Conservation (phyloP, 2,888 invertebrate species). For the Antitype chi region DNA sequence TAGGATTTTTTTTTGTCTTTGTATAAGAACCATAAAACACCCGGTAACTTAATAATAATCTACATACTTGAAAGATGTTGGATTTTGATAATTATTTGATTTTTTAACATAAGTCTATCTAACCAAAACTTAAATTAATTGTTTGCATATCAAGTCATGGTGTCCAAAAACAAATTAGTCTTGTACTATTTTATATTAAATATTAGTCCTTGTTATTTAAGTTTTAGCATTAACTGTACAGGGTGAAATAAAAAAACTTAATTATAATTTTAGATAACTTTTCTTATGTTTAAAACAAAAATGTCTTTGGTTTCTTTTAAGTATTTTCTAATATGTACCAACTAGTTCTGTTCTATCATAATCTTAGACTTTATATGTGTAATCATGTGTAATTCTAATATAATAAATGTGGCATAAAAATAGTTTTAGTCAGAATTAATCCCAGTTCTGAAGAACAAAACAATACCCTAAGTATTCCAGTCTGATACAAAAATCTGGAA, state of each 20-base stretch:
- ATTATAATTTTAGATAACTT: slow-evolving; percentile 11
- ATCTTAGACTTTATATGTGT: not conserved
- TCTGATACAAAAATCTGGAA: not conserved
- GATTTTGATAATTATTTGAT: not conserved
- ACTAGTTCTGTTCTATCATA: not conserved
- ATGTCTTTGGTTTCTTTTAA: not conserved
- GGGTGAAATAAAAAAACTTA: slow-evolving; percentile 12
- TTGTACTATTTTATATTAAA: not conserved
- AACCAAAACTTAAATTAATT: not conserved
- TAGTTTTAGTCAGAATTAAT: not conserved
- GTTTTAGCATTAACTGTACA: slow-evolving; percentile 13
- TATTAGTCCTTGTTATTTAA: not conserved
- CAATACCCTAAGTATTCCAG: not conserved
- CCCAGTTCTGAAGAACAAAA: not conserved
- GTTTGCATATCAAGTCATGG: slow-evolving; percentile 9
- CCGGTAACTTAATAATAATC: not conserved
- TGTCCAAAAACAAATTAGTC: not conserved
- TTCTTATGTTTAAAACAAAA: slow-evolving; percentile 12
- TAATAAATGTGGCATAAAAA: slow-evolving; percentile 2
- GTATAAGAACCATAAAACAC: too few relatives aligned
- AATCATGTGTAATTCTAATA: slow-evolving; percentile 1
- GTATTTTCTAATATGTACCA: slow-evolving; percentile 8
- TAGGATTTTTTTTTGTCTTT: too few relatives aligned
- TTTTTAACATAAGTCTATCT: not conserved
- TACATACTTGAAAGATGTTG: not conserved